Percentiles rank a stretch among this genome's conserved stretches.
phyloP scores from a whole-genome alignment of 1,140 invertebrate genomes.

The Bursaphelenchus mucronatus region DNA sequence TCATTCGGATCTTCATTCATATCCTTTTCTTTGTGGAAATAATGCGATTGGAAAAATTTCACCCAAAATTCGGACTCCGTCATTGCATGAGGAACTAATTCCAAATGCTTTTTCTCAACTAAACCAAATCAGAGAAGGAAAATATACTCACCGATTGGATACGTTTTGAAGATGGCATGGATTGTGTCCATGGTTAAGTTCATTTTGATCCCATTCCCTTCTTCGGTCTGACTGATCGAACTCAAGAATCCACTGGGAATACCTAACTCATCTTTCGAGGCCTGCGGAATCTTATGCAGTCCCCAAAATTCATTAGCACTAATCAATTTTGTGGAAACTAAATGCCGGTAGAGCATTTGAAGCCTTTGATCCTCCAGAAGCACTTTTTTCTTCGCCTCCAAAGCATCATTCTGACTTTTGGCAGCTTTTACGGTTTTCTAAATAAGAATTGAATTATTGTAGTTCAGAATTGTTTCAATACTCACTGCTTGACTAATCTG shows the following conservation, averaged over 20 bases:
- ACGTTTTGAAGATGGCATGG: slow-evolving; percentile 96
- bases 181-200: slow-evolving; percentile 95
- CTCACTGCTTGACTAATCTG: slow-evolving; percentile 82
- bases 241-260: slow-evolving; percentile 68
- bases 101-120: slow-evolving; percentile 90
- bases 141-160: slow-evolving; percentile 72
- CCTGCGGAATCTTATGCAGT: slow-evolving; percentile 32
- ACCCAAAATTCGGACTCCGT: slow-evolving; percentile 97
- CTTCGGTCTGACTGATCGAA: slow-evolving; percentile 75
- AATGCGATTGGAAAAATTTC: slow-evolving; percentile 98
- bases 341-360: slow-evolving; percentile 71
- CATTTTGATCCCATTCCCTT: slow-evolving; percentile 90
- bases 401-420: slow-evolving; percentile 59
- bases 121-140: slow-evolving; percentile 28
- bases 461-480: background rate
- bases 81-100: slow-evolving; percentile 91
- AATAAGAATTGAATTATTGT: slow-evolving; percentile 9
- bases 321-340: slow-evolving; percentile 55
- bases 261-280: slow-evolving; percentile 25
- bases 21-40: slow-evolving; percentile 89
- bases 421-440: slow-evolving; percentile 64
- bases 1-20: slow-evolving; percentile 45
- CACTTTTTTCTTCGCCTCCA: slow-evolving; percentile 75
- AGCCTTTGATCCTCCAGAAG: slow-evolving; percentile 77
- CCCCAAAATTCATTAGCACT: slow-evolving; percentile 55